Percentiles rank a stretch among this genome's conserved stretches.
Conservation (phyloP, 1,140 invertebrate genomes). For the Drosophila nikananu region DNA sequence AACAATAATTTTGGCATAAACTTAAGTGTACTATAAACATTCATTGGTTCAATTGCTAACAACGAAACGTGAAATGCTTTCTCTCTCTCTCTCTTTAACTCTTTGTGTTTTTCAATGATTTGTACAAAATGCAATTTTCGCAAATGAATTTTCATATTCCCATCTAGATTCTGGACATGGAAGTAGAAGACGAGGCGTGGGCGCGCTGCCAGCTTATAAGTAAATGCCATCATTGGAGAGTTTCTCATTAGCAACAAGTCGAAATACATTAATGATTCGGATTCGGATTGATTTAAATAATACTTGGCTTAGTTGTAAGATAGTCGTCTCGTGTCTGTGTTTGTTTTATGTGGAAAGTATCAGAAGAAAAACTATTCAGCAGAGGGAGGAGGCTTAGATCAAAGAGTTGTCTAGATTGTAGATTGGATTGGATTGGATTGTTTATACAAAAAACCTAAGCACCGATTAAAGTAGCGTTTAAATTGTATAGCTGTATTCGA, state of each 20-base stretch:
- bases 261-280: conserved; percentile 30
- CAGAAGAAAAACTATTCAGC: conserved; percentile 69
- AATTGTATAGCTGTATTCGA: conserved; percentile 50
- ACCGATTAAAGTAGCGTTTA: conserved; percentile 62
- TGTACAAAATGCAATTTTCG: conserved; percentile 69
- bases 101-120: conserved; percentile 36
- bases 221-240: conserved; percentile 80
- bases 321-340: conserved; percentile 30
- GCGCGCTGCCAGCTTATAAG: conserved; percentile 46
- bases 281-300: conserved; percentile 74
- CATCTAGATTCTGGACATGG: conserved; percentile 48
- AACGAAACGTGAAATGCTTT: conserved; percentile 44
- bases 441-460: conserved; percentile 62
- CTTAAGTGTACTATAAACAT: conserved; percentile 70
- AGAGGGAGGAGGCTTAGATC: conserved; percentile 41
- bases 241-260: conserved; percentile 63
- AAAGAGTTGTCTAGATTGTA: conserved; percentile 45
- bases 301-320: conserved; percentile 62
- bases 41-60: conserved; percentile 57
- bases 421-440: conserved; percentile 47
- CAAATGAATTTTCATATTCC: conserved; percentile 24
- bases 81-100: conserved; percentile 12
- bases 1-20: conserved; percentile 72
- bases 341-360: conserved; percentile 52
- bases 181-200: conserved; percentile 58